Evolutionary conservation across 2,113 vertebrate genomes (phyloP), one percentile per base, ranked within the genome.

Genomic region (Struthidea cinerea): DNA sequence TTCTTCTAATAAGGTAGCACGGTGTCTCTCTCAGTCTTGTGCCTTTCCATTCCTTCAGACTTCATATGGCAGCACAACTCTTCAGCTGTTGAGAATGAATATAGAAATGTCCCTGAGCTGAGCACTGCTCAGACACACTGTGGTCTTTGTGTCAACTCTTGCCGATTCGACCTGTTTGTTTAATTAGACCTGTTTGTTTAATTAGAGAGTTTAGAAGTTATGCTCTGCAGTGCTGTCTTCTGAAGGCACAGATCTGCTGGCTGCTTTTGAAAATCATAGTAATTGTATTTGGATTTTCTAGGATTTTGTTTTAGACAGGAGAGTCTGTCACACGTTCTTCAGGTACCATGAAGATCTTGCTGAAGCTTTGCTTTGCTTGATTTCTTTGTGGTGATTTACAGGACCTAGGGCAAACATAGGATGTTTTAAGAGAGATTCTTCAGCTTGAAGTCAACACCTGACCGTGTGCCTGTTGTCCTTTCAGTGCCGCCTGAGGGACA

Each of bases 401-500:
- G 50, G 52, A 60, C 39, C 20, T 10, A 47, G 41, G 39, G 24
- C n/a, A 55, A 79, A n/a, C 21, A 17, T 0, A 5, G 35, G 7
- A 18, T 77, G 16, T 53, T 88, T 39, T 81, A 61, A 71, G 50
- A 33, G n/a, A 33, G 21, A 3, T 39, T 71, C 16, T 77, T 77
- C 35, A 49, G 30, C 14, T 47, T 64, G 35, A 47, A 60, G 35
- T 19, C 26, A 49, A 0, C 23, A 7, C 52, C 27, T 94, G 53
- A 90, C 30, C 7, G 1, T 75, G 5, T 75, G 57, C 12, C 37
- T 90, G 53, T 94, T 97, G 49, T 89, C 16, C 76, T 94, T 49
- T 35, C 86, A 99, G 99, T 99, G 99, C 97, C 99, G 99, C 65
- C 96, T 99, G 93, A 98, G 99, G 89, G 99, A 99, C 96, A 99